Base-by-base conservation (phyloP, 1,140 invertebrate genomes). In the Scaptomyza pallida region DNA sequence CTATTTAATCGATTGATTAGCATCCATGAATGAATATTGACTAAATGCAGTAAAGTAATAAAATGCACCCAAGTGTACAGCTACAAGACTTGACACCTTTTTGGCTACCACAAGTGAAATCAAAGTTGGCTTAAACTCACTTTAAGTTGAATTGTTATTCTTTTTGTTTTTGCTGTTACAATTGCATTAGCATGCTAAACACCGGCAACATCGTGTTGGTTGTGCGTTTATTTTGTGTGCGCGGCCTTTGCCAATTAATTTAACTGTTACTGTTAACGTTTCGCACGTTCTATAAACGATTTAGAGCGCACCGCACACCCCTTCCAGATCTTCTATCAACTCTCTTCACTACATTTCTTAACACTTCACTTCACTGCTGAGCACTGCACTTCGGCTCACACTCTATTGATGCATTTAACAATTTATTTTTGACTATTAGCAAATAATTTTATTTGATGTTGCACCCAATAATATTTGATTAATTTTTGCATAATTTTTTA, bases 281-380 rank as follows among this genome's bases (percentile, higher is more conserved):
- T 85, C 43, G 55, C 63, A 72, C 77, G 78, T 79, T 85, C 79
- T 79, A 69, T 52, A 75, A 75, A 59, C 80, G 57, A 79, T 75
- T 65, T 74, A 13, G 64, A 51, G 57, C 79, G 26, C 44, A 44
- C 55, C 41, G 48, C 48, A 59, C n/a, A n/a, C n/a, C n/a, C n/a
- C n/a, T n/a, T n/a, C 23, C 55, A 40, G 15, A 4, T 35, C 33
- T n/a, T 4, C 33, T n/a, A n/a, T n/a, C n/a, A n/a, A n/a, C 33
- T n/a, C 23, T 15, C 63, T 45, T 45, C 78, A 78, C 74, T 60
- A 41, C 54, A 74, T 74, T 74, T 19, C 30, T 45, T 23, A 13
- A 35, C 50, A 60, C 43, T 33, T 45, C 41, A 59, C 33, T 37
- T n/a, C 13, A 43, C 33, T 37, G 4, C 13, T 30, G 12, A 37